Base-by-base conservation (phyloP, 2,113 vertebrate genomes). In the Austrofundulus limnaeus region DNA sequence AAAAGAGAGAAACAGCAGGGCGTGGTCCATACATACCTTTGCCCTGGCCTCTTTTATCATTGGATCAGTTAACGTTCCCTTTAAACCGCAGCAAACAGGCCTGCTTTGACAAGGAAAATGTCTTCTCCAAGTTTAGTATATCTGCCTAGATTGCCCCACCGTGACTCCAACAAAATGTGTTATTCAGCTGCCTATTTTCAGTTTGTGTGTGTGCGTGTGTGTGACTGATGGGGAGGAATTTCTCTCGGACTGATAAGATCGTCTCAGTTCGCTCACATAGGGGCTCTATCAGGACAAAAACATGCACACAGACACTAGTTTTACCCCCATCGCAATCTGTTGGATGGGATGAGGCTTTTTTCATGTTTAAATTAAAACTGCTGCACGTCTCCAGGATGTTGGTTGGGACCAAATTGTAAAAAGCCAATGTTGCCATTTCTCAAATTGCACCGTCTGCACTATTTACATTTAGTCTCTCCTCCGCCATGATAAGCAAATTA, bases 21-120 rank as follows among this genome's bases (percentile, higher is more conserved):
- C 74, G 89, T 87, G 87, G 86, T 65, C 75, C 73, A 74, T 76
- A 68, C 86, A 81, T 86, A 88, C 85, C 86, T 86, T 88, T 87
- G 77, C 74, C 81, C 81, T 51, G 69, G 75, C 66, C 74, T 76
- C 77, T 72, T 86, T 89, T 89, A 88, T 88, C 86, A 74, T 75
- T 72, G 68, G 25, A 84, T 90, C 82, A 84, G 83, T 84, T 70
- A 71, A 70, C 66, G 58, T 85, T 82, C 74, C 67, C 74, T 82
- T 80, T 56, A 89, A 83, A 85, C 70, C 39, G 19, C 78, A 77
- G 68, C 57, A 77, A 72, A 75, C 57, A 68, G 66, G 45, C 39
- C 19, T n/a, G 63, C 80, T 78, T 75, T 82, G 77, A 76, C 81
- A 75, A 70, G 67, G 61, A 55, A 82, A 77, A 71, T 24, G 63